phyloP scores from a whole-genome alignment of 2,888 invertebrate genomes.

The Ennomos quercinarius region DNA sequence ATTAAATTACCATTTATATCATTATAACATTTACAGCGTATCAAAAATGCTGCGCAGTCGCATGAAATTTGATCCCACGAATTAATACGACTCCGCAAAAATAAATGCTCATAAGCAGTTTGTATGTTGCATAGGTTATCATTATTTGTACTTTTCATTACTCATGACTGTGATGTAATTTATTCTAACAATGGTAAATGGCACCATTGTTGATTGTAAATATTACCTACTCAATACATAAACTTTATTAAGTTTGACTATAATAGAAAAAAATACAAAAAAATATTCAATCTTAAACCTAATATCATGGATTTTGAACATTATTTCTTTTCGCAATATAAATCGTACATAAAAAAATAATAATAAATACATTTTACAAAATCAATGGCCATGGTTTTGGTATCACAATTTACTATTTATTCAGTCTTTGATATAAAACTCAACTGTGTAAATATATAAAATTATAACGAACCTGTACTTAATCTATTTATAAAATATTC shows the following conservation, averaged over 20 bases:
- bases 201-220: no score
- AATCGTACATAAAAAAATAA: neutral
- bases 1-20: slow-evolving; percentile 17
- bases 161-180: no score
- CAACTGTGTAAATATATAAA: slow-evolving; percentile 7
- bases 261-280: no score
- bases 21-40: slow-evolving; percentile 1
- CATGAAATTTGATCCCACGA: slow-evolving; percentile 34
- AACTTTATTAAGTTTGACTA: no score
- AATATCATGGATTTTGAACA: neutral
- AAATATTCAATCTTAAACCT: neutral
- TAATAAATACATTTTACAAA: slow-evolving; percentile 3
- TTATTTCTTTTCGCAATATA: neutral
- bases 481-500: neutral
- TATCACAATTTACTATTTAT: slow-evolving; percentile 37
- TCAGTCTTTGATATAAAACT: slow-evolving; percentile 23
- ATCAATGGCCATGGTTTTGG: slow-evolving; percentile 28
- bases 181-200: no score
- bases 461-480: slow-evolving; percentile 11
- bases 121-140: slow-evolving; percentile 17
- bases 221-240: no score
- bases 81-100: slow-evolving; percentile 30
- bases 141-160: neutral
- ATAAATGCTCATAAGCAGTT: slow-evolving; percentile 25
- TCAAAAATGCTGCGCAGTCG: slow-evolving; percentile 24